Percentiles rank a stretch among this genome's conserved stretches.
phyloP scores from a whole-genome alignment of 2,797 vertebrate genomes.

The Australoheros facetus region DNA sequence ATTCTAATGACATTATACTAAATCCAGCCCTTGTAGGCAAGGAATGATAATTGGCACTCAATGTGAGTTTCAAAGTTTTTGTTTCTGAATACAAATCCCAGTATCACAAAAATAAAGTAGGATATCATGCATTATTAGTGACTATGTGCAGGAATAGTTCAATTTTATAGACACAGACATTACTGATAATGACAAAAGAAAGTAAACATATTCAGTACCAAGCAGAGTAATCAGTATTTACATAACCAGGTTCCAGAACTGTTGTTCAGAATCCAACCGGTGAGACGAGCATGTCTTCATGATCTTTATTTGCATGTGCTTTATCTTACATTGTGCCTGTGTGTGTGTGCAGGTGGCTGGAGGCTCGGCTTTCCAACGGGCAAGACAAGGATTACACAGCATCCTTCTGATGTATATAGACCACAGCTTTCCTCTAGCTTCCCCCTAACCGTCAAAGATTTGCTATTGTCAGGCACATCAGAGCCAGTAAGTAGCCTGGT shows the following conservation, averaged over 20 bases:
- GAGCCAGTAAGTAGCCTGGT: slow-evolving; percentile 83
- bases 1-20: neutral
- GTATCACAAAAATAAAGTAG: neutral
- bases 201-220: neutral
- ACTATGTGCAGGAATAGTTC: neutral
- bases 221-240: neutral
- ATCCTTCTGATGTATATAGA: slow-evolving; percentile 52
- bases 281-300: neutral
- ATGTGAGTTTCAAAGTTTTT: neutral
- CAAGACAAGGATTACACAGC: slow-evolving; percentile 45
- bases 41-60: neutral
- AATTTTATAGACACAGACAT: neutral
- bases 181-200: neutral
- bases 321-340: slow-evolving; percentile 36
- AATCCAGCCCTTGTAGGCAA: neutral
- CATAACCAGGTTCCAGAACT: slow-evolving; percentile 14
- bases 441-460: slow-evolving; percentile 90
- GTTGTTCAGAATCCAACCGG: slow-evolving; percentile 4
- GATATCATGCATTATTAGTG: neutral
- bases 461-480: slow-evolving; percentile 86
- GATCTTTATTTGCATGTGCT: slow-evolving; percentile 12
- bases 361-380: slow-evolving; percentile 50
- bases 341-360: slow-evolving; percentile 73
- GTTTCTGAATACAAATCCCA: neutral
- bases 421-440: slow-evolving; percentile 64